These are phyloP conservation scores for Autographa pulchrina DNA, from an alignment of 2,888 invertebrate species.

Conservation along the genomic window DNA sequence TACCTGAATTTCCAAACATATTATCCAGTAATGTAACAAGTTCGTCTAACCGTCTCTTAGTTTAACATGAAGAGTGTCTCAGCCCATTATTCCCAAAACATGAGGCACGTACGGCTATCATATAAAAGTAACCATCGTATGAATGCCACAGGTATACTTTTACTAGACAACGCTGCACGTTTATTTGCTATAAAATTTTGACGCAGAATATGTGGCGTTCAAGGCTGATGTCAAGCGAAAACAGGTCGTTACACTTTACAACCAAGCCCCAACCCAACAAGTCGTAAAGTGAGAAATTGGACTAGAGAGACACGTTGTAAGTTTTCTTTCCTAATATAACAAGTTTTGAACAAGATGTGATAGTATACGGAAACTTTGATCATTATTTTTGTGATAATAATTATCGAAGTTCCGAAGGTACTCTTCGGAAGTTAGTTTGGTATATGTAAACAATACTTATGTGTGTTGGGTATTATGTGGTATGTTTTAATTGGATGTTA, in stretches of 20 bases:
- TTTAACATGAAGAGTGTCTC: background rate
- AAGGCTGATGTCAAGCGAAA: conserved; percentile 35
- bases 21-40: background rate
- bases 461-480: background rate
- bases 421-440: background rate
- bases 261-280: conserved; percentile 26
- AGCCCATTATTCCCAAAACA: background rate
- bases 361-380: conserved; percentile 3
- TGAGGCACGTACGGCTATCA: background rate
- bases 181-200: conserved; percentile 38
- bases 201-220: conserved; percentile 24
- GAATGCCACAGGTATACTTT: conserved; percentile 16
- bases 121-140: background rate
- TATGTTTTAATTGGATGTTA: too few relatives aligned
- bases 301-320: conserved; percentile 8
- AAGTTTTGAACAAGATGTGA: conserved; percentile 6
- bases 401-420: conserved; percentile 2
- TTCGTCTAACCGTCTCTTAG: background rate
- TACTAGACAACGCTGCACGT: conserved; percentile 35
- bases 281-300: conserved; percentile 38
- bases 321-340: conserved; percentile 8
- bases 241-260: conserved; percentile 46
- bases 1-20: background rate
- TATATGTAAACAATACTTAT: background rate
- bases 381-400: conserved; percentile 8